These are phyloP conservation scores for Eufriesea mexicana DNA, from an alignment of 1,140 invertebrate species.

Conservation along the genomic window DNA sequence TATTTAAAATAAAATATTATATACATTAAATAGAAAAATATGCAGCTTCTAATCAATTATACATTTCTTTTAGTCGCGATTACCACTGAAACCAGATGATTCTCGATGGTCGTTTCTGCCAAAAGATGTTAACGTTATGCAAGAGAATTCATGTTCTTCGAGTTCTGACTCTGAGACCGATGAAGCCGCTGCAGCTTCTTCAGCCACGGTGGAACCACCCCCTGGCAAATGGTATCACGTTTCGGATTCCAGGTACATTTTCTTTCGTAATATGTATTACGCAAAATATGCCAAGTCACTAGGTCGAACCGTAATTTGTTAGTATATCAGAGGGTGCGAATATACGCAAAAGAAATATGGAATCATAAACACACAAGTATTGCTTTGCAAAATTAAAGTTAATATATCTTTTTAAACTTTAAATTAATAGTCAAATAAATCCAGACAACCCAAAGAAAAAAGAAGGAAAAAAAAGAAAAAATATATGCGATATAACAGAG, in stretches of 20 bases:
- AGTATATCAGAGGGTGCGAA: too few species aligned
- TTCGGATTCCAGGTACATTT: constrained; percentile 88
- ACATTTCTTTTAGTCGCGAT: constrained; percentile 74
- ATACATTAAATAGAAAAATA: not conserved
- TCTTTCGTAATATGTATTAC: constrained; percentile 20
- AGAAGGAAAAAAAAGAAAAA: too few species aligned
- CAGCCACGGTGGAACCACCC: constrained; percentile 83
- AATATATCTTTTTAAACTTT: too few species aligned
- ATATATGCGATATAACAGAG: too few species aligned
- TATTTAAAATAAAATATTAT: not conserved
- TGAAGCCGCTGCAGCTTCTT: constrained; percentile 74
- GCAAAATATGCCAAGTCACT: not conserved
- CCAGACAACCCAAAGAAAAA: too few species aligned
- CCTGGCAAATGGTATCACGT: constrained; percentile 95
- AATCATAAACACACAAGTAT: too few species aligned
- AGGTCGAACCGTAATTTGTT: not conserved
- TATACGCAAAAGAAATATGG: too few species aligned
- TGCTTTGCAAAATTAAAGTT: too few species aligned
- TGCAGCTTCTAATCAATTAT: not conserved
- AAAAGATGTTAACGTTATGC: constrained; percentile 82
- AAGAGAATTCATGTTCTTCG: constrained; percentile 68
- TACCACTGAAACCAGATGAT: constrained; percentile 83
- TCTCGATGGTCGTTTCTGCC: constrained; percentile 88
- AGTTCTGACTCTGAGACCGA: constrained; percentile 81
- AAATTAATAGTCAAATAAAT: too few species aligned